Percentiles rank a stretch among this genome's conserved stretches.
These are phyloP conservation scores for Myripristis murdjan DNA, from an alignment of 2,797 vertebrate species.

Conservation along the genomic window DNA sequence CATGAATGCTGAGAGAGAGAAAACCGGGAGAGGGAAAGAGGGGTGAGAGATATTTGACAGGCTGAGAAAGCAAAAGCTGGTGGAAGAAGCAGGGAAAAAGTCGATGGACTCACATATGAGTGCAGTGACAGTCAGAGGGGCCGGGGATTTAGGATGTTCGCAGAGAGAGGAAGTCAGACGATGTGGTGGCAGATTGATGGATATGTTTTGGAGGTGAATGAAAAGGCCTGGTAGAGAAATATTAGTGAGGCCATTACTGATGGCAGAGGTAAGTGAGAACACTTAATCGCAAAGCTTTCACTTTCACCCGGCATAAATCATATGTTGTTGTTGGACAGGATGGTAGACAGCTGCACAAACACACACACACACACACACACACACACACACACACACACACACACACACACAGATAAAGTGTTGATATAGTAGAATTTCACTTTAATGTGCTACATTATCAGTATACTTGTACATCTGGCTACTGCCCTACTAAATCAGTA, in stretches of 20 bases:
- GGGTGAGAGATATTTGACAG: constrained; percentile 41
- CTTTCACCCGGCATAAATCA: constrained; percentile 38
- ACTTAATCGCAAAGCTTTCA: constrained; percentile 49
- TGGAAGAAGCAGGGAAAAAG: constrained; percentile 24
- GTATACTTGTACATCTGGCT: constrained; percentile 59
- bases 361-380: background rate
- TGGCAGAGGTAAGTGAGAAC: constrained; percentile 33
- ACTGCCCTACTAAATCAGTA: constrained; percentile 68
- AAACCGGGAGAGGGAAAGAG: background rate
- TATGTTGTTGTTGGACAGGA: constrained; percentile 20
- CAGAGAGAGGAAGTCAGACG: constrained; percentile 23
- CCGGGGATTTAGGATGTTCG: constrained; percentile 31
- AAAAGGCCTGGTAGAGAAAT: constrained; percentile 44
- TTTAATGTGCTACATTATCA: background rate
- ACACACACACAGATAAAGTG: constrained; percentile 20
- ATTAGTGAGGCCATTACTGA: constrained; percentile 45
- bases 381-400: background rate
- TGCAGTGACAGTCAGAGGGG: constrained; percentile 31
- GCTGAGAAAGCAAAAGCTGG: constrained; percentile 29
- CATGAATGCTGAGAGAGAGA: constrained; percentile 14
- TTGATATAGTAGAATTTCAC: constrained; percentile 10
- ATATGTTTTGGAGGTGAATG: constrained; percentile 50
- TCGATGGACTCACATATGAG: constrained; percentile 23
- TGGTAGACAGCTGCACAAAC: background rate
- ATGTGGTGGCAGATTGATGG: constrained; percentile 44